These are phyloP conservation scores for Trichonephila clavata DNA, from an alignment of 1,140 invertebrate species.

Conservation along the genomic window DNA sequence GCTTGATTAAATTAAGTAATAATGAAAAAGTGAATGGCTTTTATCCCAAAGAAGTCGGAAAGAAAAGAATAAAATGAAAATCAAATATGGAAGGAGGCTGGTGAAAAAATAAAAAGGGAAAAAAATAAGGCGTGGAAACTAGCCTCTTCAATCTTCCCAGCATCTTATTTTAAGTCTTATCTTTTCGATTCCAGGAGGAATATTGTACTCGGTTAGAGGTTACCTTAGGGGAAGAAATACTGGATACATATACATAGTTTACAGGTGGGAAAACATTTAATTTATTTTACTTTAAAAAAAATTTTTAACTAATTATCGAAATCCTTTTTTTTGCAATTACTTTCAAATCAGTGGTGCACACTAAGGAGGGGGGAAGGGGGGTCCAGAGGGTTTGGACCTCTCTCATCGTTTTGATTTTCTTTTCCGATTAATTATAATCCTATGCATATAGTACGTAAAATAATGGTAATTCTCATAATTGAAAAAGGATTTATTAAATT, in stretches of 20 bases:
- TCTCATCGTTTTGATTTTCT: too few relatives aligned
- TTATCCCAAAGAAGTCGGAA: constrained; percentile 26
- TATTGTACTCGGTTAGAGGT: constrained; percentile 39
- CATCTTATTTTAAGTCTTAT: constrained; percentile 66
- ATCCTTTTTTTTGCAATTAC: too few relatives aligned
- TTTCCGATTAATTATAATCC: too few relatives aligned
- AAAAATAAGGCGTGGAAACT: constrained; percentile 47
- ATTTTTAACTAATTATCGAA: too few relatives aligned
- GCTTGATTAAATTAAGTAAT: constrained; percentile 73
- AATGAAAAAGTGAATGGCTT: constrained; percentile 46
- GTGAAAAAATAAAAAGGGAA: not conserved
- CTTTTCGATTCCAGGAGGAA: constrained; percentile 18
- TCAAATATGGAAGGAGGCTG: not conserved
- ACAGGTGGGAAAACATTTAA: not conserved
- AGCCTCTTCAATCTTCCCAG: constrained; percentile 40
- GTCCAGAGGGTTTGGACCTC: too few relatives aligned
- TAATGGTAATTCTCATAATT: too few relatives aligned
- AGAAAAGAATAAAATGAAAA: constrained; percentile 50
- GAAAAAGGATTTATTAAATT: too few relatives aligned
- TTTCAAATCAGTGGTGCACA: too few relatives aligned
- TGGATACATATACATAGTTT: not conserved
- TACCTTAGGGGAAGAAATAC: not conserved
- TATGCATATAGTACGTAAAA: too few relatives aligned
- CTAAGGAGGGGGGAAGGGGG: too few relatives aligned
- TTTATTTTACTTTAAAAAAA: too few relatives aligned